phyloP scores from a whole-genome alignment of 2,888 invertebrate genomes.

The Spodoptera picta region DNA sequence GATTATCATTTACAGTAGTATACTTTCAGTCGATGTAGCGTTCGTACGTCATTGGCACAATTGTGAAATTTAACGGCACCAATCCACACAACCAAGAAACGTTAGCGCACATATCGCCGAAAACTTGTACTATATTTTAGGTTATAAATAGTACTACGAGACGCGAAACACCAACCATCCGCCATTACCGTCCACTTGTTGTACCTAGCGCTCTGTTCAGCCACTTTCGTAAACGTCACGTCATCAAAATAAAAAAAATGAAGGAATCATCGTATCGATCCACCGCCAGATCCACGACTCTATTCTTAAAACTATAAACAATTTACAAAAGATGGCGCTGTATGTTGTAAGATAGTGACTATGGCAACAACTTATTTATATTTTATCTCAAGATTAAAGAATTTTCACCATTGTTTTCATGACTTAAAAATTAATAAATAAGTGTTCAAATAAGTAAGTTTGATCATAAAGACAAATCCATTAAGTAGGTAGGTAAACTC shows the following conservation, averaged over 20 bases:
- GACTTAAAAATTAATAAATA: neutral
- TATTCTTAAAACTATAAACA: conserved; percentile 37
- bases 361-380: conserved; percentile 2
- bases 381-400: conserved; percentile 1
- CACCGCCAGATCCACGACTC: conserved; percentile 48
- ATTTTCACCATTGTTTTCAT: conserved; percentile 52
- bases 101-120: conserved; percentile 89
- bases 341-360: conserved; percentile 14
- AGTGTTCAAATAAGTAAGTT: too few species aligned
- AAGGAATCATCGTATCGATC: conserved; percentile 59
- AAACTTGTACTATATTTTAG: conserved; percentile 89
- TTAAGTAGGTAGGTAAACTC: neutral
- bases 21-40: conserved; percentile 82
- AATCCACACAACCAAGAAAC: conserved; percentile 86
- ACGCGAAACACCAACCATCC: conserved; percentile 88
- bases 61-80: conserved; percentile 85
- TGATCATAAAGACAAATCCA: neutral
- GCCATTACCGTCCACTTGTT: conserved; percentile 88
- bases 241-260: conserved; percentile 80
- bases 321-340: conserved; percentile 71
- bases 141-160: conserved; percentile 89
- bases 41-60: conserved; percentile 86
- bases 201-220: conserved; percentile 76
- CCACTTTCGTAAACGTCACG: conserved; percentile 82
- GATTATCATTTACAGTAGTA: conserved; percentile 81